Evolutionary conservation across 2,888 invertebrate species (phyloP), one percentile per base, ranked within the genome.

Genomic region (Anodontia alba): DNA sequence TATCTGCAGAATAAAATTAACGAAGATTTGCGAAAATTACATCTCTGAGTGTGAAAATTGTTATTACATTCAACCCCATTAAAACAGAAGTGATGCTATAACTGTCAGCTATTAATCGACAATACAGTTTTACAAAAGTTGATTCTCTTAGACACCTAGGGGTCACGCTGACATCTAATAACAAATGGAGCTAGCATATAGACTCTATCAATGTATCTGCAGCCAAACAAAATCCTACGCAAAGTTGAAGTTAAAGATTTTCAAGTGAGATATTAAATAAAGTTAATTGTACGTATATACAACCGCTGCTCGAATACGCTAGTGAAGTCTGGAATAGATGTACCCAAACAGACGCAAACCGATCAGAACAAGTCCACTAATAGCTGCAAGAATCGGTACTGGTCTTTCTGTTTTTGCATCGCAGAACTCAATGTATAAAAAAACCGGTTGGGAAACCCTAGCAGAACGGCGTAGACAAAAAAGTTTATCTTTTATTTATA

Each of bases 361-460:
- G 62, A 62, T 23, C 33, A 62, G 31, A 62, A 33, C 31, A 62
- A 33, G 62, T 62, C 33, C 62, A 62, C 3, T 49, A 15, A 15
- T 49, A 49, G 38, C 38, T 20, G 62, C 62, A 20, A 31, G 33
- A 62, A 57, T 57, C 17, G 62, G 7, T 15, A 62, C 26, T 1
- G 57, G 57, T 7, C 57, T 57, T 10, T 29, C 26, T 10, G 29
- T 57, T 3, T 57, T 57, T 62, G 31, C 62, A 17, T 62, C 33
- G 1, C 31, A 1, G 1, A 5, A 62, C 20, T 62, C 33, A 1
- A 17, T 62, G 31, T 33, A 33, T 33, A 17, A 1, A 10, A 33
- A 62, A 62, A 62, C 62, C 23, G 33, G 62, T 3, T 62, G 62
- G 62, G 62, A 33, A 62, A 33, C 33, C 31, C 62, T 62, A 29